Conservation (phyloP, 2,888 invertebrate genomes). For the Stenodera caucasica region DNA sequence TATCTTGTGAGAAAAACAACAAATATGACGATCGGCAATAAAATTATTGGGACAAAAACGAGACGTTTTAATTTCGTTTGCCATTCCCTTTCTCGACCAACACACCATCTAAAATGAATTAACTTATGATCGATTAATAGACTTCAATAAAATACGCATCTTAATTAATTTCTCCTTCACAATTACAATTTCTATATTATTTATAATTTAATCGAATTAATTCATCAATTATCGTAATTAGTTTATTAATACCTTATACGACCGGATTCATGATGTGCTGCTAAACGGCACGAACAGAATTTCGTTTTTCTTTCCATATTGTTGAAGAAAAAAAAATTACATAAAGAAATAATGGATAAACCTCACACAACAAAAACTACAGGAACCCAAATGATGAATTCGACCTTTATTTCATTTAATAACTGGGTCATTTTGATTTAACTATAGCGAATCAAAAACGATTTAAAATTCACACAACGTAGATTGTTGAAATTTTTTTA, state of each 20-base stretch:
- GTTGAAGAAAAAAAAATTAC: no score
- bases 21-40: slow-evolving; percentile 51
- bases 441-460: slow-evolving; percentile 29
- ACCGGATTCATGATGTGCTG: slow-evolving; percentile 56
- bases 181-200: no score
- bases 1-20: slow-evolving; percentile 36
- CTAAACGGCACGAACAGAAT: slow-evolving; percentile 55
- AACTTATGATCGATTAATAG: slow-evolving; percentile 3
- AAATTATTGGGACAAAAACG: slow-evolving; percentile 53
- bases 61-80: slow-evolving; percentile 52
- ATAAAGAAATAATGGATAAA: slow-evolving; percentile 16
- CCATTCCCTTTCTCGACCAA: slow-evolving; percentile 55
- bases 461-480: slow-evolving; percentile 31
- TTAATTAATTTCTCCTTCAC: neutral
- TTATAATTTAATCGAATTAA: no score
- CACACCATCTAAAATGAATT: slow-evolving; percentile 53
- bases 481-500: neutral
- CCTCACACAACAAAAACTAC: slow-evolving; percentile 30
- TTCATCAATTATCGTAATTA: no score
- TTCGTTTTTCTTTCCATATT: slow-evolving; percentile 46
- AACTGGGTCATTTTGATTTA: slow-evolving; percentile 40
- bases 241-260: slow-evolving; percentile 53
- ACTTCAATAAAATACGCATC: no score
- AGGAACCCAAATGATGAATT: slow-evolving; percentile 37
- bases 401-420: slow-evolving; percentile 44